Evolutionary conservation across 2,797 vertebrate species (phyloP).

Genomic region (Pterois miles): DNA sequence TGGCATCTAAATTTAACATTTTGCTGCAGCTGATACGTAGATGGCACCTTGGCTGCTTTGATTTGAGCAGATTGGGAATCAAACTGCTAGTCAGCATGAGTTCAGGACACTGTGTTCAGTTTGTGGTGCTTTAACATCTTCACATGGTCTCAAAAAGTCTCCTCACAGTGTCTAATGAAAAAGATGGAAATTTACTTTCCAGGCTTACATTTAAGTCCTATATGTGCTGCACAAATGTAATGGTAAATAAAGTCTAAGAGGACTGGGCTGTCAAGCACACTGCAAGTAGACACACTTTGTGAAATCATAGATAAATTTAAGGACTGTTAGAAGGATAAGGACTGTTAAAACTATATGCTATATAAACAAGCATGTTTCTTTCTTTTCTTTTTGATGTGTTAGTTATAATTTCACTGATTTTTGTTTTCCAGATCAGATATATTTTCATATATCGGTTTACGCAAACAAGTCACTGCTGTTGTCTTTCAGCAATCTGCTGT

Average conservation of each 20-base stretch:
- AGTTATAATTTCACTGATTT: background rate
- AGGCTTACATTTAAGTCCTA: background rate
- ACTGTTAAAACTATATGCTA: too few relatives aligned
- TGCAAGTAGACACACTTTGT: too few relatives aligned
- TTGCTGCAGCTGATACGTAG: background rate
- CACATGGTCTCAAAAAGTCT: background rate
- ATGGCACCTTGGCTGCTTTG: background rate
- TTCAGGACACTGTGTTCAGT: background rate
- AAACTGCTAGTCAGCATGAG: background rate
- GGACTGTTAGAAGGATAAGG: too few relatives aligned
- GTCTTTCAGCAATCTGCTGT: background rate
- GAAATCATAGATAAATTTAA: too few relatives aligned
- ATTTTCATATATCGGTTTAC: background rate
- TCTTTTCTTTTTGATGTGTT: too few relatives aligned
- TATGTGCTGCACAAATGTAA: background rate
- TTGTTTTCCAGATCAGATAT: background rate
- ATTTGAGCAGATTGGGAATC: background rate
- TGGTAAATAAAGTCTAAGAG: background rate
- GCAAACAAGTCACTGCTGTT: background rate
- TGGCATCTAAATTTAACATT: background rate
- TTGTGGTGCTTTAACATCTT: background rate
- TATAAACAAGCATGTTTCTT: too few relatives aligned
- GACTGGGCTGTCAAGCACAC: background rate
- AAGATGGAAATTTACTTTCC: background rate
- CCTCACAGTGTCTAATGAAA: background rate